Percentiles rank a stretch among this genome's conserved stretches.
Conservation (phyloP, 1,140 invertebrate species). For the Heliothis virescens region DNA sequence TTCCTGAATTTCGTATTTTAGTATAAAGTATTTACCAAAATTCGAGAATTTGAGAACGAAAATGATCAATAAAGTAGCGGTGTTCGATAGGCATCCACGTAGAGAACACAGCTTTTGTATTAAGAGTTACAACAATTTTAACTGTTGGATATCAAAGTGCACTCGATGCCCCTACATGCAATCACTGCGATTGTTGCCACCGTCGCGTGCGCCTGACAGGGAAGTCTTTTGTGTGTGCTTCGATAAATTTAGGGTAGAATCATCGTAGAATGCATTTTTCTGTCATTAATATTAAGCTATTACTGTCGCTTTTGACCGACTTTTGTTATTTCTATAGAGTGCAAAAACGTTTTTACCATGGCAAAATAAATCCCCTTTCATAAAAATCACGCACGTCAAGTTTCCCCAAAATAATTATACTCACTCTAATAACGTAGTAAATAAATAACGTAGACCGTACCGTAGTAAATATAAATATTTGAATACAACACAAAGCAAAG, state of each 20-base stretch:
- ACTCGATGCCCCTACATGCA: constrained; percentile 23
- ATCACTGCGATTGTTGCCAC: constrained; percentile 11
- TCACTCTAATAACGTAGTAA: not conserved
- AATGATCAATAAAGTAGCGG: not conserved
- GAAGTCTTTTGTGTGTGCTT: not conserved
- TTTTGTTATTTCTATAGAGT: no score
- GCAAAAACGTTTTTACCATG: no score
- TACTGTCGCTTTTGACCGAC: no score
- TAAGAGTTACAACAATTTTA: constrained; percentile 39
- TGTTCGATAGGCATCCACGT: not conserved
- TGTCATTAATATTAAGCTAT: not conserved
- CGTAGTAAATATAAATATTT: not conserved
- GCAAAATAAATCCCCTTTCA: no score
- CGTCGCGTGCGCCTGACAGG: constrained; percentile 28
- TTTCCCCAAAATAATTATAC: no score
- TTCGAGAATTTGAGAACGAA: no score
- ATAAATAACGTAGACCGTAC: not conserved
- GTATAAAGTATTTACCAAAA: no score
- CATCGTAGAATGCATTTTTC: not conserved
- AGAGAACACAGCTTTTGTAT: not conserved
- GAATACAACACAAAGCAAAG: not conserved
- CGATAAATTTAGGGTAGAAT: constrained; percentile 1
- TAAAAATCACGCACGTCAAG: no score
- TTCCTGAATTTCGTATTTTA: no score
- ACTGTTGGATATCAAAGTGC: constrained; percentile 24